These are phyloP conservation scores for Sphyrna mokarran DNA, from an alignment of 2,113 vertebrate genomes.

Conservation along the genomic window DNA sequence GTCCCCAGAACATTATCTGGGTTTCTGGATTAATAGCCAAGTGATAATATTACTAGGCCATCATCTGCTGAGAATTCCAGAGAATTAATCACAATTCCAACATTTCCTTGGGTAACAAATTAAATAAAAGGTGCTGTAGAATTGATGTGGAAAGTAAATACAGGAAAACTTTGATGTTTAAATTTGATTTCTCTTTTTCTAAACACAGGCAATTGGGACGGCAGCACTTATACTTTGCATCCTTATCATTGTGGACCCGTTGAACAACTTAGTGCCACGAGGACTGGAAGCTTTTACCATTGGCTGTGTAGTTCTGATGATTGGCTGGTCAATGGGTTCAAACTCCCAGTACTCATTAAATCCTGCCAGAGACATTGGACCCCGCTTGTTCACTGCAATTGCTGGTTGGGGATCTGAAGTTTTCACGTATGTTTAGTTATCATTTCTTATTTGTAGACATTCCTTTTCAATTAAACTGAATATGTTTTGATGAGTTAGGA, in stretches of 20 bases:
- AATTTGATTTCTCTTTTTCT: neutral
- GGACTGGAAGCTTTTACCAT: slow-evolving; percentile 94
- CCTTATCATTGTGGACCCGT: slow-evolving; percentile 87
- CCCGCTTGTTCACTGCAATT: slow-evolving; percentile 82
- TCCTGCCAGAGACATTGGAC: slow-evolving; percentile 89
- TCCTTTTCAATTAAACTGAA: neutral
- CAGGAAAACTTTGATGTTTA: neutral
- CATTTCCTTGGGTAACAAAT: neutral
- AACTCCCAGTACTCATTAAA: slow-evolving; percentile 96
- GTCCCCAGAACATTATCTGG: no score
- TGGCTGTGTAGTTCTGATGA: slow-evolving; percentile 87
- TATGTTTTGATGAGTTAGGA: neutral
- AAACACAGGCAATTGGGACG: slow-evolving; percentile 80
- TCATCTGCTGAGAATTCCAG: neutral
- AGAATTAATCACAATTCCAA: neutral
- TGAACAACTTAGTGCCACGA: slow-evolving; percentile 80
- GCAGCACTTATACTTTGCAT: slow-evolving; percentile 83
- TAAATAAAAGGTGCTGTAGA: neutral
- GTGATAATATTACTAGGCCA: no score
- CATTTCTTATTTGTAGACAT: neutral
- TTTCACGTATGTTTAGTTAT: slow-evolving; percentile 71
- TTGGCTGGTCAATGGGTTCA: slow-evolving; percentile 94
- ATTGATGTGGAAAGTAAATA: neutral
- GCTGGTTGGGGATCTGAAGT: slow-evolving; percentile 83
- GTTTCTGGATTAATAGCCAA: no score